phyloP scores from a whole-genome alignment of 2,888 invertebrate species.

The Synanthedon vespiformis region DNA sequence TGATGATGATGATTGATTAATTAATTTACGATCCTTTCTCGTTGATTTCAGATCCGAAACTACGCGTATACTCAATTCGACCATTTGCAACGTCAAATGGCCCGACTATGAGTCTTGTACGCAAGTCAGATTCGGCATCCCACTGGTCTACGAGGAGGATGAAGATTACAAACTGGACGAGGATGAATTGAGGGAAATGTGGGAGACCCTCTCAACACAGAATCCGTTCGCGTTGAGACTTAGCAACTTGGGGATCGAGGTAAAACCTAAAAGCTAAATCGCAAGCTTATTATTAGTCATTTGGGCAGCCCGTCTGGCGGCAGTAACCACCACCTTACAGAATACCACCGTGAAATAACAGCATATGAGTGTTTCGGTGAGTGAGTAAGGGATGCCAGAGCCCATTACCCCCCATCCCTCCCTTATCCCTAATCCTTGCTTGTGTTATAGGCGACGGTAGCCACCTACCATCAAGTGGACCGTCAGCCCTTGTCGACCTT shows the following conservation, averaged over 20 bases:
- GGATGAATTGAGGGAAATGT: conserved; percentile 41
- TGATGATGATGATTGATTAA: no score
- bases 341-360: no score
- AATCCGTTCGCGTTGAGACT: conserved; percentile 38
- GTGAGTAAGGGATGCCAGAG: no score
- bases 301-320: no score
- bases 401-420: no score
- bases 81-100: conserved; percentile 51
- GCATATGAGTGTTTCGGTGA: no score
- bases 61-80: conserved; percentile 35
- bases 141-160: conserved; percentile 33
- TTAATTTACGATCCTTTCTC: not conserved
- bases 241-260: conserved; percentile 33
- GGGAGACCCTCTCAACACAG: conserved; percentile 26
- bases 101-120: conserved; percentile 44
- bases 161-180: conserved; percentile 22
- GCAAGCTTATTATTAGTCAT: no score
- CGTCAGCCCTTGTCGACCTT: no score
- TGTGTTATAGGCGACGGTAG: no score
- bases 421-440: no score
- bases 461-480: no score
- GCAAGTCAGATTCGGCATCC: conserved; percentile 42
- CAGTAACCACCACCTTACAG: no score
- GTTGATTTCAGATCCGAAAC: conserved; percentile 30
- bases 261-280: conserved; percentile 17